Conservation (phyloP, 2,113 vertebrate species). For the Anguilla rostrata region DNA sequence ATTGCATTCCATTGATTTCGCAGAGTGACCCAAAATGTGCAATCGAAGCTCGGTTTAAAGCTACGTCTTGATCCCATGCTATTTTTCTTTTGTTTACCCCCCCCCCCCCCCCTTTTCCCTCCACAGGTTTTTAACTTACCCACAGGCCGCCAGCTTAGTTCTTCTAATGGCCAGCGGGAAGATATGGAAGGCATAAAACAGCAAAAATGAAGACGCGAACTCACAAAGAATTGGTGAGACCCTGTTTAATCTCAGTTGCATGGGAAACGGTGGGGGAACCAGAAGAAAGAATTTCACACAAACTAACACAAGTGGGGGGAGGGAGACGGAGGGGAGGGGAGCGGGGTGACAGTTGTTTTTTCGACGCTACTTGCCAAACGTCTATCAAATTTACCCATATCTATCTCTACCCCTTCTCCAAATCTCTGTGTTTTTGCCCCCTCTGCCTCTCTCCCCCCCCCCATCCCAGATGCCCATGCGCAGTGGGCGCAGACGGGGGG, state of each 20-base stretch:
- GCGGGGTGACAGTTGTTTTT: not conserved
- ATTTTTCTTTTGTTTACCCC: slow-evolving; percentile 15
- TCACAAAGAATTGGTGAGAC: slow-evolving; percentile 77
- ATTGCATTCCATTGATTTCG: not conserved
- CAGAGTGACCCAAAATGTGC: not conserved
- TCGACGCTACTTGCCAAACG: not conserved
- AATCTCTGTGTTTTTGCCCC: slow-evolving; percentile 18
- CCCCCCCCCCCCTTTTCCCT: not conserved
- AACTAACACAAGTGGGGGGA: not conserved
- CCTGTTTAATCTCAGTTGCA: slow-evolving; percentile 4
- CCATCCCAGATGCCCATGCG: slow-evolving; percentile 77
- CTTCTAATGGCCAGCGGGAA: slow-evolving; percentile 56
- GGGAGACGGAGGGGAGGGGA: not conserved
- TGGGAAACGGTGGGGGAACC: not conserved
- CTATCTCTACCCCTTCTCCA: not conserved
- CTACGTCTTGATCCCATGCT: not conserved
- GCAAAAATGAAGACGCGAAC: slow-evolving; percentile 76
- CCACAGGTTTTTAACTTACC: slow-evolving; percentile 52
- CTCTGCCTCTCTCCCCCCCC: slow-evolving; percentile 31
- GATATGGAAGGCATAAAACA: slow-evolving; percentile 64
- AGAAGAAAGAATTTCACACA: not conserved
- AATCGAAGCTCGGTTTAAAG: not conserved
- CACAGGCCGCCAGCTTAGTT: slow-evolving; percentile 53
- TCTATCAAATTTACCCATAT: not conserved
- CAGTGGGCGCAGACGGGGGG: slow-evolving; percentile 79